phyloP scores from a whole-genome alignment of 53 echinoderm and acorn worm species.

The Glandiceps talaboti region DNA sequence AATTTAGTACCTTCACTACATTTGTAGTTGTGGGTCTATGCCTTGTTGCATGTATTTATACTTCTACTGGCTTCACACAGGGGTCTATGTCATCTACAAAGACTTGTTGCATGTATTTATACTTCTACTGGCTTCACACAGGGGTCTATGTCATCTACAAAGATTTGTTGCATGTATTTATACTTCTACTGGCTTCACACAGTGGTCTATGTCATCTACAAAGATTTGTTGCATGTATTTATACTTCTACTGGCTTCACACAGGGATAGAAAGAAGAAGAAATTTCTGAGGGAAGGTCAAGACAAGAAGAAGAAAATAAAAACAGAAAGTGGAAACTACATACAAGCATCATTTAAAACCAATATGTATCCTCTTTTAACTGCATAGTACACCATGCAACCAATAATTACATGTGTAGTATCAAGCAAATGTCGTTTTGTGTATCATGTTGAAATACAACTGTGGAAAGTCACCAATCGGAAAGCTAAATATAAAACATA shows the following conservation, averaged over 20 bases:
- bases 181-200: background rate
- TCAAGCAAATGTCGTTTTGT: too few relatives aligned
- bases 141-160: too few relatives aligned
- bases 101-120: background rate
- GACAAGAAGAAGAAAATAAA: constrained; percentile 67
- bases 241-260: background rate
- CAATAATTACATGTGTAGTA: too few relatives aligned
- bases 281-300: constrained; percentile 38
- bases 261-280: constrained; percentile 76
- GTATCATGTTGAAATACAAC: too few relatives aligned
- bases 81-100: too few relatives aligned
- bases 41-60: background rate
- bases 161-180: background rate
- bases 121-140: too few relatives aligned
- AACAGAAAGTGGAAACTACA: constrained; percentile 89
- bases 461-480: too few relatives aligned
- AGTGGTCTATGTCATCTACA: too few relatives aligned
- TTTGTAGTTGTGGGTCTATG: background rate
- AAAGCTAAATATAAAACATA: too few relatives aligned
- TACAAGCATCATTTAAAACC: constrained; percentile 89
- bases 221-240: background rate
- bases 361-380: constrained; percentile 53
- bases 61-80: too few relatives aligned
- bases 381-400: too few relatives aligned
- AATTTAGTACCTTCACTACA: too few relatives aligned